Conservation (phyloP, 2,888 invertebrate species). For the Candidula unifasciata region DNA sequence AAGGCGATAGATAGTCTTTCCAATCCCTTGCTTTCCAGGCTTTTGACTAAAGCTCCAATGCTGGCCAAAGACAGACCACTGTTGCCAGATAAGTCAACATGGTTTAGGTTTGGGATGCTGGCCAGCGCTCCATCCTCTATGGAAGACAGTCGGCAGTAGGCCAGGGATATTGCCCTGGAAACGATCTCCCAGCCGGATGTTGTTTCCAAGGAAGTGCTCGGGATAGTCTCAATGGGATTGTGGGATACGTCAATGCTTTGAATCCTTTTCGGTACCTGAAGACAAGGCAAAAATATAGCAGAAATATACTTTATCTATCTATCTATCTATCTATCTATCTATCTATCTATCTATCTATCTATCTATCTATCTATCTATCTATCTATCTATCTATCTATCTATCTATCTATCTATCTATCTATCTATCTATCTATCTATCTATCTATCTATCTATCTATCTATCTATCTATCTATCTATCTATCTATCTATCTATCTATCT, state of each 20-base stretch:
- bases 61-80: slow-evolving; percentile 50
- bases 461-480: too few species aligned
- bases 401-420: neutral
- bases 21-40: slow-evolving; percentile 51
- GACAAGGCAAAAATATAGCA: neutral
- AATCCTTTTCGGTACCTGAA: slow-evolving; percentile 39
- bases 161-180: slow-evolving; percentile 59
- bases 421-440: neutral
- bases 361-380: neutral
- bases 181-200: slow-evolving; percentile 58
- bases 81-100: slow-evolving; percentile 63
- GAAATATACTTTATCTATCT: neutral
- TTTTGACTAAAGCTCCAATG: slow-evolving; percentile 53
- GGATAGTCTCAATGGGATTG: slow-evolving; percentile 59
- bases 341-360: neutral
- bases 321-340: neutral
- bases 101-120: slow-evolving; percentile 55
- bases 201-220: slow-evolving; percentile 58
- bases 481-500: neutral
- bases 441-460: too few species aligned
- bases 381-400: too few species aligned
- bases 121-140: slow-evolving; percentile 58
- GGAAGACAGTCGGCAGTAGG: slow-evolving; percentile 60
- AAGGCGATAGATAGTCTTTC: slow-evolving; percentile 33
- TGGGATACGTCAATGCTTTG: slow-evolving; percentile 54